These are phyloP conservation scores for Harlomillsia oculata DNA, from an alignment of 1,140 invertebrate species.

Conservation along the genomic window DNA sequence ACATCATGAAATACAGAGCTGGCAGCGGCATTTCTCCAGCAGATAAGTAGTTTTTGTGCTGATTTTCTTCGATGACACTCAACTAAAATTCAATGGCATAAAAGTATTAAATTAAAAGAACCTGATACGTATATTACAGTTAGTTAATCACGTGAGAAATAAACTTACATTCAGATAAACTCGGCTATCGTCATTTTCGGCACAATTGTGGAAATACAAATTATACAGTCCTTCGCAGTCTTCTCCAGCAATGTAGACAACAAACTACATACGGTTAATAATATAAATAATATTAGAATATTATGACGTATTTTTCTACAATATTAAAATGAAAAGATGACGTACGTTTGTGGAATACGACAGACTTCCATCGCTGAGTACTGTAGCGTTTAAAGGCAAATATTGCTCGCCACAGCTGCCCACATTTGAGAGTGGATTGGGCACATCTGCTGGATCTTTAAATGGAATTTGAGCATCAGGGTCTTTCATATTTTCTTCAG, in stretches of 20 bases:
- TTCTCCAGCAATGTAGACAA: slow-evolving; percentile 63
- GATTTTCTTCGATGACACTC: slow-evolving; percentile 66
- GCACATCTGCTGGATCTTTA: too few species aligned
- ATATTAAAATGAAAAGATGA: background rate
- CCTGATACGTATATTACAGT: background rate
- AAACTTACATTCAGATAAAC: slow-evolving; percentile 54
- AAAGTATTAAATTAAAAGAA: background rate
- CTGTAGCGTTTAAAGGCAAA: background rate
- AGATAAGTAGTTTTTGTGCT: slow-evolving; percentile 81
- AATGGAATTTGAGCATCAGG: too few species aligned
- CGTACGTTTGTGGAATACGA: slow-evolving; percentile 9
- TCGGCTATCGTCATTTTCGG: slow-evolving; percentile 47
- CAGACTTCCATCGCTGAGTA: background rate
- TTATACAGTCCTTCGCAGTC: slow-evolving; percentile 88
- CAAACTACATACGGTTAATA: slow-evolving; percentile 58
- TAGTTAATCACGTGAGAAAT: slow-evolving; percentile 1
- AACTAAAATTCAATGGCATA: slow-evolving; percentile 50
- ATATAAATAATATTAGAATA: background rate
- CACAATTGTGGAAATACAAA: slow-evolving; percentile 91
- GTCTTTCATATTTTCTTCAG: too few species aligned
- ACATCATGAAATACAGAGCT: slow-evolving; percentile 81
- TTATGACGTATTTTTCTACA: background rate
- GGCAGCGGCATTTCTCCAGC: slow-evolving; percentile 95
- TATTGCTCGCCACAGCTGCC: background rate
- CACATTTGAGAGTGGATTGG: too few species aligned